Conservation (phyloP, 2,888 invertebrate genomes). For the Chrysolina oricalcia region DNA sequence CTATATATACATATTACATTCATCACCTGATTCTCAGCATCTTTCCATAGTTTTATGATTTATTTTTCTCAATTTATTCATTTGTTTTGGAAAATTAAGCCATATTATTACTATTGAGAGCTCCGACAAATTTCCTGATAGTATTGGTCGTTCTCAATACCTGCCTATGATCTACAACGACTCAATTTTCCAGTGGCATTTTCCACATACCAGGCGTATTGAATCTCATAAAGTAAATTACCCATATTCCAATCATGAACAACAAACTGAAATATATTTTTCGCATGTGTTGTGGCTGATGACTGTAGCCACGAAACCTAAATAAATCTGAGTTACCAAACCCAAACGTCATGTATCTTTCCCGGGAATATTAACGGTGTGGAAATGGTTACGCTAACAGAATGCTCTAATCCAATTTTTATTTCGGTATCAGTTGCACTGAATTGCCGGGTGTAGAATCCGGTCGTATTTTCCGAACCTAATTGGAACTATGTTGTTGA, state of each 20-base stretch:
- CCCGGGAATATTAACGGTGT: conserved; percentile 16
- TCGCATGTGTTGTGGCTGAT: neutral
- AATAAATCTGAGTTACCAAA: conserved; percentile 21
- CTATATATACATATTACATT: too few relatives aligned
- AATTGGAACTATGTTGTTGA: conserved; percentile 16
- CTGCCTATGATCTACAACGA: too few relatives aligned
- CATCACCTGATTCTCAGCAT: too few relatives aligned
- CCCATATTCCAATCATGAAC: neutral
- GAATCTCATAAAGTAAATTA: neutral
- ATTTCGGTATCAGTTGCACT: conserved; percentile 15
- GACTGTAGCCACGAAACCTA: neutral
- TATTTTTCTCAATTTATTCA: too few relatives aligned
- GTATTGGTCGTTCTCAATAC: too few relatives aligned
- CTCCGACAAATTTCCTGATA: too few relatives aligned
- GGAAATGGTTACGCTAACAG: conserved; percentile 15
- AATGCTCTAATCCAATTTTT: conserved; percentile 16
- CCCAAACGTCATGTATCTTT: conserved; percentile 20
- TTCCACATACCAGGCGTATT: neutral
- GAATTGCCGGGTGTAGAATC: conserved; percentile 13
- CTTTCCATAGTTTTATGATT: too few relatives aligned
- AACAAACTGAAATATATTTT: conserved; percentile 6
- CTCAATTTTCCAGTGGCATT: neutral
- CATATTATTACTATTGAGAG: too few relatives aligned
- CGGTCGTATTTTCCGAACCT: conserved; percentile 17
- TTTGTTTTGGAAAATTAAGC: too few relatives aligned